These are phyloP conservation scores for Notolepis coatsorum DNA, from an alignment of 2,797 vertebrate species.

Conservation along the genomic window DNA sequence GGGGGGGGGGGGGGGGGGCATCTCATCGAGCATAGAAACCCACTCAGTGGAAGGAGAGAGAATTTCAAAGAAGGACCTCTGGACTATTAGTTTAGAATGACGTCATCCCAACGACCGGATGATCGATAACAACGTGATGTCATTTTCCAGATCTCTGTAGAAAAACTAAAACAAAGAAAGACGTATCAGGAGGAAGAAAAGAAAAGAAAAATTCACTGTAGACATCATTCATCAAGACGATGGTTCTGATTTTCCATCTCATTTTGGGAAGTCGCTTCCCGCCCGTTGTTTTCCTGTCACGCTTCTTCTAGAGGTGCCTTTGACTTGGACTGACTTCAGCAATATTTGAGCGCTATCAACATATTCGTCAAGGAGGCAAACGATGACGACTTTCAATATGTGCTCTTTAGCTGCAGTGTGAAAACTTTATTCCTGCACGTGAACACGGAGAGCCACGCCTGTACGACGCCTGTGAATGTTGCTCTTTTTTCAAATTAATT, in stretches of 20 bases:
- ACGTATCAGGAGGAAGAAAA: not conserved
- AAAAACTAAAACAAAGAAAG: not conserved
- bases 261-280: not conserved
- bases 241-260: not conserved
- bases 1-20: slow-evolving; percentile 55
- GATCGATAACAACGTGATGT: not conserved
- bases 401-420: too few species aligned
- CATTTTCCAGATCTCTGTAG: not conserved
- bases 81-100: slow-evolving; percentile 42
- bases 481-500: too few species aligned
- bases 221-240: too few species aligned
- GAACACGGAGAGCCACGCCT: too few species aligned
- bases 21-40: slow-evolving; percentile 67
- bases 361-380: not conserved
- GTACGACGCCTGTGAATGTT: too few species aligned
- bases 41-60: slow-evolving; percentile 51
- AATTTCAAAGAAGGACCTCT: slow-evolving; percentile 44
- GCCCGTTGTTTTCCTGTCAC: slow-evolving; percentile 15
- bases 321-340: not conserved
- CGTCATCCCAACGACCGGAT: slow-evolving; percentile 10
- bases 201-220: too few species aligned
- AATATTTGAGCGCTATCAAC: not conserved
- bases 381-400: not conserved
- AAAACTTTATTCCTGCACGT: too few species aligned
- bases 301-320: slow-evolving; percentile 3